Evolutionary conservation across 2,888 invertebrate species (phyloP).

Genomic region (Meandrusa payeni): DNA sequence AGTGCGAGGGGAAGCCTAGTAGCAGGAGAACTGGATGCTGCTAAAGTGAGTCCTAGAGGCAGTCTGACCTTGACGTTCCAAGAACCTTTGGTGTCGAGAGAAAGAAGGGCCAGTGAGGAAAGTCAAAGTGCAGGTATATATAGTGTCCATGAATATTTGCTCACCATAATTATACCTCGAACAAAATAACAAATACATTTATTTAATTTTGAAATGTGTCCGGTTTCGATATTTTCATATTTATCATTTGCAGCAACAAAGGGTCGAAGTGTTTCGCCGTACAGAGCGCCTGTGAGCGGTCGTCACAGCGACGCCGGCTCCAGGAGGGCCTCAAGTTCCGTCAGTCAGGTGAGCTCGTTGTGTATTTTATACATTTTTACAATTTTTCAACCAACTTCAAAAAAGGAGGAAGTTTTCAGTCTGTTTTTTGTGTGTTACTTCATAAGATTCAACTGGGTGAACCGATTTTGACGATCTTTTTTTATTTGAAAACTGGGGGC

Average conservation of each 20-base stretch:
- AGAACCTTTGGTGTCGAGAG: conserved; percentile 78
- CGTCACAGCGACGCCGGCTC: conserved; percentile 81
- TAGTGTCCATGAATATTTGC: too few species aligned
- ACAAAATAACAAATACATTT: too few species aligned
- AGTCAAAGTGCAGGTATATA: conserved; percentile 73
- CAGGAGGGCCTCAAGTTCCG: conserved; percentile 86
- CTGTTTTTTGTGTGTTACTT: too few species aligned
- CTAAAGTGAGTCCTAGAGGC: conserved; percentile 78
- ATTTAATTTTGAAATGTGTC: too few species aligned
- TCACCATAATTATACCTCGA: too few species aligned
- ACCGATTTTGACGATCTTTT: too few species aligned
- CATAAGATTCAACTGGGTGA: too few species aligned
- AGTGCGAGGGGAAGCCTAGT: conserved; percentile 68
- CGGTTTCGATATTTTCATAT: too few species aligned
- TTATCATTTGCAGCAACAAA: conserved; percentile 39
- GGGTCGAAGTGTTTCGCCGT: conserved; percentile 83
- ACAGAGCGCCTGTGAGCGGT: conserved; percentile 75
- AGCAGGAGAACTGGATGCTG: conserved; percentile 56
- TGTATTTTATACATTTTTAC: too few species aligned
- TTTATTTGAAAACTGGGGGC: too few species aligned
- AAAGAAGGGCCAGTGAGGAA: conserved; percentile 82
- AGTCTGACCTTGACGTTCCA: conserved; percentile 83
- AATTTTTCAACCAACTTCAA: too few species aligned
- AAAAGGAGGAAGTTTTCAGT: too few species aligned
- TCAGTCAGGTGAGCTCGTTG: conserved; percentile 82